Base-by-base conservation (phyloP, 2,888 invertebrate species). In the Ectropis crepuscularia region DNA sequence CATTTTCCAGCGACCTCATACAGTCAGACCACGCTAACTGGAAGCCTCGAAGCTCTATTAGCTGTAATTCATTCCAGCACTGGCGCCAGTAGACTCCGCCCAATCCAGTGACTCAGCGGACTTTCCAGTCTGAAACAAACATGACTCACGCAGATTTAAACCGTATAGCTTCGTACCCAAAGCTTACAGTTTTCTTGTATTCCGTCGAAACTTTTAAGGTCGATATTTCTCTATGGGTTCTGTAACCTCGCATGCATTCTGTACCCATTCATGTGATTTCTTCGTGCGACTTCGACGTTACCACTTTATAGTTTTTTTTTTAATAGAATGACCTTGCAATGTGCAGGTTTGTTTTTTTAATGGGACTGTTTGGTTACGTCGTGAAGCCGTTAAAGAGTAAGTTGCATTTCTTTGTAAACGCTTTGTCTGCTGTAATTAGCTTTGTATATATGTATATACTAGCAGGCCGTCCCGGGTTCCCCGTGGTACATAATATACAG, bases 271-370 rank as follows among this genome's bases (percentile, higher is more conserved):
- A 71, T 69, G 47, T 48, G 54, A 12, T 57, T 54, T 59, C 60
- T 62, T 70, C 60, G 67, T 66, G 73, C 69, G 65, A 73, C 69
- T 62, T 71, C 70, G 67, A 72, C 66, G 73, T 69, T 63, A 63
- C 37, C 42, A 45, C 60, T 65, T 76, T 69, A 64, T 60, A 58
- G 63, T 70, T 64, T 65, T 58, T 65, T 58, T 63, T 72, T 6
- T 11, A 72, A 74, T 74, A 67, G 57, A 57, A 72, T 74, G 77
- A 61, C 67, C 60, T 69, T 69, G 77, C 68, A 62, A 84, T 84
- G 84, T 84, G 84, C 62, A 75, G 83, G 41, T 68, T 74, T 58
- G 48, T 74, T 61, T 63, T 75, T 46, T 41, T 76, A 54, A 73
- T 71, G 9, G 65, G 71, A 2, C 61, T 75, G 11, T 60, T 78